Evolutionary conservation across 1,140 invertebrate genomes (phyloP).

Genomic region (Drusus annulatus): DNA sequence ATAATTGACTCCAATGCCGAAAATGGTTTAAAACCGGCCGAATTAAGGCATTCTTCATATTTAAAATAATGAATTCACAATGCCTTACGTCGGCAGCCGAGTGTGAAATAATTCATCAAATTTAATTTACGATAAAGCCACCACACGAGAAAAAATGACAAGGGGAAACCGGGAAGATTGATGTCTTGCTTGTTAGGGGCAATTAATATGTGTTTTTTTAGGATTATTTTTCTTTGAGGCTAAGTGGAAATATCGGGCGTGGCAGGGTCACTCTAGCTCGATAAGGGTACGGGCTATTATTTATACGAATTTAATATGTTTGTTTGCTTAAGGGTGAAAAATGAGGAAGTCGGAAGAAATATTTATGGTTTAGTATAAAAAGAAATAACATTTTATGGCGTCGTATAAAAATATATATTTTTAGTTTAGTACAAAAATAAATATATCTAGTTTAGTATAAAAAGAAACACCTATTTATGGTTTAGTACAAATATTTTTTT

Average conservation of each 20-base stretch:
- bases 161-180: conserved; percentile 10
- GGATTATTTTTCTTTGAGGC: no score
- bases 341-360: neutral
- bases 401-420: no score
- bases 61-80: neutral
- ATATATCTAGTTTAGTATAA: no score
- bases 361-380: neutral
- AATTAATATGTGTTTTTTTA: conserved; percentile 6
- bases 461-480: no score
- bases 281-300: neutral
- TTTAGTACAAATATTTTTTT: no score
- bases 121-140: conserved; percentile 24
- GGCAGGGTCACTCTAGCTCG: neutral
- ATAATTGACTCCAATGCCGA: no score
- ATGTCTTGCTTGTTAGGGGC: conserved; percentile 19
- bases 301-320: no score
- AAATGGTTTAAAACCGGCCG: no score
- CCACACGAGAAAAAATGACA: neutral
- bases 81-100: neutral
- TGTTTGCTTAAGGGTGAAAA: no score
- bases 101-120: conserved; percentile 31
- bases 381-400: no score
- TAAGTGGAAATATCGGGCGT: neutral
- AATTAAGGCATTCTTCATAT: no score
- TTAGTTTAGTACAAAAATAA: no score